Base-by-base conservation (phyloP, 2,113 vertebrate species). In the Peromyscus maniculatus region DNA sequence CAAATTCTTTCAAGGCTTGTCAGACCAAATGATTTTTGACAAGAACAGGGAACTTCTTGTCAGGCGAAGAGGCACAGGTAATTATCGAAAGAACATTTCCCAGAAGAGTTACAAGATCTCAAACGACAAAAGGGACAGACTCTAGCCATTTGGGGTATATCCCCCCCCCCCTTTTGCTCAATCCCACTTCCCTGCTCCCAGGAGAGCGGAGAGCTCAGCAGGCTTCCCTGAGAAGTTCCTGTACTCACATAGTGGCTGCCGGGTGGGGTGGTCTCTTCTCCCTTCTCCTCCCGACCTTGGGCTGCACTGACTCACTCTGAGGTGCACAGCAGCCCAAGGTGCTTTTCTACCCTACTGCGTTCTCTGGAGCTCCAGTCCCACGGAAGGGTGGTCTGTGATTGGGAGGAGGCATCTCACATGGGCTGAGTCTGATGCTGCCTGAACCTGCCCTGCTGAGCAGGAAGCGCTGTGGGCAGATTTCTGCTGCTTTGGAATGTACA, bases 341-440 rank as follows among this genome's bases (percentile, higher is more conserved):
- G 87, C 79, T 0, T 1, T 92, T 89, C 96, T 97, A 78, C 43
- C 39, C 67, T 55, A 93, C 39, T 0, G 1, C 83, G 72, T 72
- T 82, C 94, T 98, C 98, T 97, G 96, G 98, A 96, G 67, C 91
- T 96, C 93, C 46, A 46, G 96, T n/a, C 95, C 93, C 64, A 22
- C 96, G 87, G 79, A 64, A 97, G 39, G 22, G 87, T 77, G 91
- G 90, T 79, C 89, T 91, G 96, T 98, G 98, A 98, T 98, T 98
- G 99, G 98, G 98, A 97, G 98, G 97, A 95, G 96, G 91, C 71
- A 69, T 93, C 97, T 98, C 97, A 95, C 98, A 97, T 96, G 98
- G 97, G 98, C 91, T 49, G 89, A 91, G 87, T 96, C 96, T 92
- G 87, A 77, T 97, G 98, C 98, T 98, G 97, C 96, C 92, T 95